Base-by-base conservation (phyloP, 1,140 invertebrate genomes). In the Dendroctonus valens region DNA sequence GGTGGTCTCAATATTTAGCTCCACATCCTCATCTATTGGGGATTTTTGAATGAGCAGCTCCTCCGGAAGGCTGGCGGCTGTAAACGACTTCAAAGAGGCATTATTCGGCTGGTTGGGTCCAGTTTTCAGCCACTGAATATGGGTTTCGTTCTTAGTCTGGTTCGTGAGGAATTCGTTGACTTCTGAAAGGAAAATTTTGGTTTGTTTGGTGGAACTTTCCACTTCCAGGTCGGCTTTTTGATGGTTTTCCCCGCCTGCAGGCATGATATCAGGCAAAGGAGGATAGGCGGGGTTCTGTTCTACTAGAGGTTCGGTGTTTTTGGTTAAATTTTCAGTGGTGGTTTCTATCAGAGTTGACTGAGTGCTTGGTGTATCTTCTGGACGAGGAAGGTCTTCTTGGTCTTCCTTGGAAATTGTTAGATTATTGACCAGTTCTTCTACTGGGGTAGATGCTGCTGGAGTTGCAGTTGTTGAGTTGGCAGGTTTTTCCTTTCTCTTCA, bases 241-340 rank as follows among this genome's bases (percentile, higher is more conserved):
- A 8, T 54, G 55, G 7, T 46, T 41, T 15, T 67, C 67, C 6
- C 67, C 65, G 12, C 57, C 51, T 37, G 50, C 26, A 8, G 65
- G 58, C 68, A 75, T 74, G 11, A 72, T 72, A 59, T 80, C 78
- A n/a, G 76, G 76, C 44, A 78, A 70, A 5, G 77, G 76, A 49
- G 77, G 78, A 72, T 78, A 79, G 49, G 75, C 75, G 4, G 78
- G 78, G 65, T 80, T 80, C 49, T 74, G 69, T 65, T 77, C 73
- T 7, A 14, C 51, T 48, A 11, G 37, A 0, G 44, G 12, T 38
- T 60, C 51, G n/a, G 59, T 68, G 26, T 54, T 53, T 7, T 41
- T 52, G 26, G 14, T 48, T 51, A 38, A 44, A n/a, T 38, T 46
- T 50, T 69, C 41, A 5, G 55, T 52, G 6, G 57, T 50, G 3